These are phyloP conservation scores for Tinea trinotella DNA, from an alignment of 2,888 invertebrate genomes.

Conservation along the genomic window DNA sequence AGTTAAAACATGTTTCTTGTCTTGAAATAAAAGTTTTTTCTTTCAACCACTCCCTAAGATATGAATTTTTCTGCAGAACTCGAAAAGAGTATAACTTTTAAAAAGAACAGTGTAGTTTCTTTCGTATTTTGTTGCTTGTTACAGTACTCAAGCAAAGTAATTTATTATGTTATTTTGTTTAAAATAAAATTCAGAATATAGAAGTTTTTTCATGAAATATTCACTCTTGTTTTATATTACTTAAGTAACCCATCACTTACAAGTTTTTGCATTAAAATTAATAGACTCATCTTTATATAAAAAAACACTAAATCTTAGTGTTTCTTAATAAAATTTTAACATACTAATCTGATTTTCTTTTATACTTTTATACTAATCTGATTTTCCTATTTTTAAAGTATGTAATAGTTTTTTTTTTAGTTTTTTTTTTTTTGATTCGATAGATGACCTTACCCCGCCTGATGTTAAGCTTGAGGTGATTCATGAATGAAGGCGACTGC, in stretches of 20 bases:
- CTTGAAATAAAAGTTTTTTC: constrained; percentile 16
- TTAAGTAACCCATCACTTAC: neutral
- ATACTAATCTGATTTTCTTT: too few relatives aligned
- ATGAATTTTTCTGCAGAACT: constrained; percentile 12
- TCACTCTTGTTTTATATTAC: neutral
- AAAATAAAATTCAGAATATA: neutral
- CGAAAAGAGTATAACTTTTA: constrained; percentile 6
- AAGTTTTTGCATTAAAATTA: neutral
- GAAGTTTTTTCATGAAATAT: neutral
- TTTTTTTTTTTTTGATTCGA: too few relatives aligned
- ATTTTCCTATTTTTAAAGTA: too few relatives aligned
- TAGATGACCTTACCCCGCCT: too few relatives aligned
- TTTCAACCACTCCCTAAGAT: neutral
- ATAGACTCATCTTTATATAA: too few relatives aligned
- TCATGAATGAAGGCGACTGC: too few relatives aligned
- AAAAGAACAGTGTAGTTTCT: constrained; percentile 1
- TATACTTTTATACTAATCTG: too few relatives aligned
- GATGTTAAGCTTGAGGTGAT: too few relatives aligned
- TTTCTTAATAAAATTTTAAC: too few relatives aligned
- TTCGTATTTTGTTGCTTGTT: neutral
- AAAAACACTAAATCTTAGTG: too few relatives aligned
- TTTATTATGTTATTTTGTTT: neutral
- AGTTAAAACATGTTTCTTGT: constrained; percentile 18
- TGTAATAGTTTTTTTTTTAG: too few relatives aligned
- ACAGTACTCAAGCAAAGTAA: constrained; percentile 5